Evolutionary conservation across 2,888 invertebrate genomes (phyloP), one percentile per base, ranked within the genome.

Genomic region (Hypsopygia costalis): DNA sequence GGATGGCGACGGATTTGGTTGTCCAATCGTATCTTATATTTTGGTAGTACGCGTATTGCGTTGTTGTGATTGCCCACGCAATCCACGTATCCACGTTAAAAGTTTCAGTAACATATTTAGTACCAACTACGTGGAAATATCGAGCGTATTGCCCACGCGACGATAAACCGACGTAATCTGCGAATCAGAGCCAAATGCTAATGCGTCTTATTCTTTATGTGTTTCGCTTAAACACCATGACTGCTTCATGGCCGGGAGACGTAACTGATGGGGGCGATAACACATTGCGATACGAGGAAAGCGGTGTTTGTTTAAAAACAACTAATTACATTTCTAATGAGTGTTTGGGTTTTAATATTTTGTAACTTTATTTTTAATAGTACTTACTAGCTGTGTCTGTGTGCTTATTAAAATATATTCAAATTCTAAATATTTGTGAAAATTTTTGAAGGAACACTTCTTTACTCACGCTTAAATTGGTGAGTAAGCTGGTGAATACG

Each of bases 181-280:
- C 29, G 29, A 36, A 32, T 29, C 36, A 30, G 36, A n/a, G 21
- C 36, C 21, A 37, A 22, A 37, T 37, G 31, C 36, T 37, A 37
- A 37, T 37, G 30, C 30, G 25, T 25, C 6, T 3, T 28, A 29
- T 36, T 36, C 36, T 30, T 36, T 21, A 20, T 29, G 36, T 30
- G 36, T 37, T 37, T 30, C 36, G 36, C 22, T 30, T 37, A 37
- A 37, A 37, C 30, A 21, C 36, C 36, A 20, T 29, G 36, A 30
- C 28, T 29, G 36, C 36, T 16, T 36, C 36, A 11, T 29, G 34
- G 36, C 3, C 16, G 25, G 25, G 25, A 25, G 25, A 25, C 29
- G 30, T 16, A 16, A 16, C 11, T 11, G 36, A 36, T 36, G 29
- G 36, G 10, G 16, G 8, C n/a, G 36, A 37, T 37, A 37, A 37